Evolutionary conservation across 2,113 vertebrate species (phyloP).

Genomic region (Echinops telfairi): DNA sequence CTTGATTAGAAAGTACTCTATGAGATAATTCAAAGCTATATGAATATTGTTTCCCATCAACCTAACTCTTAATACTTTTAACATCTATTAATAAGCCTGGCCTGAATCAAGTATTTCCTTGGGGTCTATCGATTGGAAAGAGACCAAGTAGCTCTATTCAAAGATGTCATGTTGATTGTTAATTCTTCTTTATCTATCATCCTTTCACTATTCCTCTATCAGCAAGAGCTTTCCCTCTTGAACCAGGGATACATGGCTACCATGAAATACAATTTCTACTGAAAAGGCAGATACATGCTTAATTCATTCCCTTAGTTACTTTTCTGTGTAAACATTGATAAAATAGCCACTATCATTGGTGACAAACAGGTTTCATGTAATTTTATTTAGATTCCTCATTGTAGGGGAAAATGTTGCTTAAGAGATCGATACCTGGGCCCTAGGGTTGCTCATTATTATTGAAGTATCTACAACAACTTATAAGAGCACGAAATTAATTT

Average conservation of each 20-base stretch:
- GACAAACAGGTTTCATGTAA: neutral
- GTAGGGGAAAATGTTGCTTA: too few relatives aligned
- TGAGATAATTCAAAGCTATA: conserved; percentile 17
- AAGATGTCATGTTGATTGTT: too few relatives aligned
- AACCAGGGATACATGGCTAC: neutral
- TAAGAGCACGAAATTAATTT: conserved; percentile 47
- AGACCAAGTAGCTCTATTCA: too few relatives aligned
- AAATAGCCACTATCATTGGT: neutral
- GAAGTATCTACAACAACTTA: too few relatives aligned
- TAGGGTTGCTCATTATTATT: neutral
- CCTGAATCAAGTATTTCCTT: conserved; percentile 35
- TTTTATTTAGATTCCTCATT: too few relatives aligned
- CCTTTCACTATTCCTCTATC: neutral
- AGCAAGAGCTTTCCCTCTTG: conserved; percentile 22
- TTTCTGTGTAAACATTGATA: neutral
- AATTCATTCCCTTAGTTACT: neutral
- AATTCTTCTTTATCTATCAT: neutral
- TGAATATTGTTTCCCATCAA: neutral
- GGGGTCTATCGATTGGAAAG: too few relatives aligned
- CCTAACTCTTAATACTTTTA: conserved; percentile 13
- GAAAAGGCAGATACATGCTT: neutral
- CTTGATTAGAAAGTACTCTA: conserved; percentile 35
- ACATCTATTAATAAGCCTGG: conserved; percentile 16
- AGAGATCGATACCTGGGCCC: too few relatives aligned
- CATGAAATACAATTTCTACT: conserved; percentile 22